Evolutionary conservation across 2,797 vertebrate genomes (phyloP).

Genomic region (Ficedula albicollis): DNA sequence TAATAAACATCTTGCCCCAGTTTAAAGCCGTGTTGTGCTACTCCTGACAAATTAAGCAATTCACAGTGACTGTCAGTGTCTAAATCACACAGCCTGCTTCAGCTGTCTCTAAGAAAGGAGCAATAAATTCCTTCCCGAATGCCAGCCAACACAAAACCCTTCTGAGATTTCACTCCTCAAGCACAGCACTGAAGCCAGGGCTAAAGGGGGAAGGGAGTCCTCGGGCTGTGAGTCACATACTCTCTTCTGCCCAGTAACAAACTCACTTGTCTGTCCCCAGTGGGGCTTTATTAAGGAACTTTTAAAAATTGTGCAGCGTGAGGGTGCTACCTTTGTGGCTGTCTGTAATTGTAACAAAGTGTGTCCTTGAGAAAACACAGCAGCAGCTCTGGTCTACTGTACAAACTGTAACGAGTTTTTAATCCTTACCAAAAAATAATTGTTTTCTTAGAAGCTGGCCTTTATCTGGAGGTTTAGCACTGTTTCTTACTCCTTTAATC

Average conservation of each 20-base stretch:
- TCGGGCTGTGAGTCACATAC: neutral
- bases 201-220: neutral
- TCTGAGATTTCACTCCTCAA: neutral
- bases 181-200: neutral
- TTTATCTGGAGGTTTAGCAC: neutral
- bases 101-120: neutral
- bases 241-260: neutral
- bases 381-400: neutral
- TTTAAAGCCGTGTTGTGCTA: neutral
- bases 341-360: accelerated
- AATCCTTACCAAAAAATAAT: neutral
- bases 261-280: accelerated
- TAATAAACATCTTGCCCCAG: neutral
- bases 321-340: neutral
- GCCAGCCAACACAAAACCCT: neutral
- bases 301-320: neutral
- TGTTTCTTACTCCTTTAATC: neutral
- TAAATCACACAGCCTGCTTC: neutral
- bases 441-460: neutral
- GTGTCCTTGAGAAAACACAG: neutral
- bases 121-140: constrained; percentile 1
- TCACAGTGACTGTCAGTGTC: neutral
- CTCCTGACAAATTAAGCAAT: neutral
- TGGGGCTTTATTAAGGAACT: neutral
- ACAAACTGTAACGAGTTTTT: neutral